phyloP scores from a whole-genome alignment of 30 jellyfish, hydroid and myxozoan species.

The Hydra vulgaris region DNA sequence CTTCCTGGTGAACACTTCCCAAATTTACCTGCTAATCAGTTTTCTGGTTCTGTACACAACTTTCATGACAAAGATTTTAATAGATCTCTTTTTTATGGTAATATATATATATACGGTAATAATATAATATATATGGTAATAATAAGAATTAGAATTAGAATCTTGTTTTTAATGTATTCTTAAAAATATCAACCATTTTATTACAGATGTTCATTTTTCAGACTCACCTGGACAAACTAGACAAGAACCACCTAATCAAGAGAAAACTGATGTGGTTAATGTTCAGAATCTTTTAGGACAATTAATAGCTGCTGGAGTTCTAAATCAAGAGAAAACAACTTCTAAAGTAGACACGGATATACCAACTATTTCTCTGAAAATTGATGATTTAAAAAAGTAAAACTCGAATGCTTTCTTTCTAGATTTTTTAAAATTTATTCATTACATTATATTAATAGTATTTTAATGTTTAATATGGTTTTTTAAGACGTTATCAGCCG shows the following conservation, averaged over 20 bases:
- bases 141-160: not conserved
- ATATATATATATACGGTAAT: not conserved
- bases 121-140: not conserved
- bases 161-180: not conserved
- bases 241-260: not conserved
- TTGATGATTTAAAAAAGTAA: conserved; percentile 59
- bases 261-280: not conserved
- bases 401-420: not conserved
- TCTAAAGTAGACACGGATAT: conserved; percentile 1
- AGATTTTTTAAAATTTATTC: not conserved
- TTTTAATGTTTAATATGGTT: not conserved
- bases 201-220: not conserved
- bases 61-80: not conserved
- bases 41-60: not conserved
- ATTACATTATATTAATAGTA: not conserved
- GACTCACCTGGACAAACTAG: not conserved
- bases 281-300: conserved; percentile 26
- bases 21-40: not conserved
- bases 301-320: conserved; percentile 16
- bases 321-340: not conserved
- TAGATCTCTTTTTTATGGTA: not conserved
- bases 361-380: conserved; percentile 44
- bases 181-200: not conserved
- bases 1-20: not conserved
- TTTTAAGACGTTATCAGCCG: conserved; percentile 56